Conservation (phyloP, 2,888 invertebrate genomes). For the Diaphora mendica region DNA sequence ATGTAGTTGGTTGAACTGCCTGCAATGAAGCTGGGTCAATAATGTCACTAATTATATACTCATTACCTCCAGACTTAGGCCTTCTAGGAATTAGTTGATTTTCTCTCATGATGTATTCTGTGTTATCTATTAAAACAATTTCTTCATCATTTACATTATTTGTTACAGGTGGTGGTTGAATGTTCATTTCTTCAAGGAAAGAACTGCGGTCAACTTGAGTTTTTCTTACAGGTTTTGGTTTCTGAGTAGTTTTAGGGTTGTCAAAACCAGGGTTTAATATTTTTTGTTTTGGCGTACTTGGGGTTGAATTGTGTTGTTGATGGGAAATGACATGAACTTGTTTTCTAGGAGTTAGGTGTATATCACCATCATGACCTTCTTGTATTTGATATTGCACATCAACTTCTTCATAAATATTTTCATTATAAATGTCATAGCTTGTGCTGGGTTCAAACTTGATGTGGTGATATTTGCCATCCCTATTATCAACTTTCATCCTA, state of each 20-base stretch:
- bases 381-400: slow-evolving; percentile 72
- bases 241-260: slow-evolving; percentile 49
- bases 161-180: slow-evolving; percentile 35
- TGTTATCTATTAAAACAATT: slow-evolving; percentile 86
- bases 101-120: slow-evolving; percentile 84
- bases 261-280: slow-evolving; percentile 75
- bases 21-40: slow-evolving; percentile 62
- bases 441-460: slow-evolving; percentile 70
- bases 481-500: slow-evolving; percentile 34
- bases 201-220: slow-evolving; percentile 55
- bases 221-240: slow-evolving; percentile 48
- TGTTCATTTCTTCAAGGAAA: slow-evolving; percentile 57
- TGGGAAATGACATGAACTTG: slow-evolving; percentile 50
- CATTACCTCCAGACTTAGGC: slow-evolving; percentile 50
- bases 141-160: slow-evolving; percentile 53
- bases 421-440: slow-evolving; percentile 57
- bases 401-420: slow-evolving; percentile 62
- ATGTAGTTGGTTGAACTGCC: slow-evolving; percentile 60
- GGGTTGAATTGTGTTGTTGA: slow-evolving; percentile 29
- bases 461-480: slow-evolving; percentile 19
- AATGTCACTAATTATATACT: slow-evolving; percentile 66
- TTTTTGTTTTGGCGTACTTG: slow-evolving; percentile 67
- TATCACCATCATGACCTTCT: slow-evolving; percentile 77
- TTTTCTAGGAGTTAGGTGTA: slow-evolving; percentile 80
- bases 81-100: slow-evolving; percentile 72